Evolutionary conservation across 2,797 vertebrate species (phyloP).

Genomic region (Chaetodon trifasciatus): DNA sequence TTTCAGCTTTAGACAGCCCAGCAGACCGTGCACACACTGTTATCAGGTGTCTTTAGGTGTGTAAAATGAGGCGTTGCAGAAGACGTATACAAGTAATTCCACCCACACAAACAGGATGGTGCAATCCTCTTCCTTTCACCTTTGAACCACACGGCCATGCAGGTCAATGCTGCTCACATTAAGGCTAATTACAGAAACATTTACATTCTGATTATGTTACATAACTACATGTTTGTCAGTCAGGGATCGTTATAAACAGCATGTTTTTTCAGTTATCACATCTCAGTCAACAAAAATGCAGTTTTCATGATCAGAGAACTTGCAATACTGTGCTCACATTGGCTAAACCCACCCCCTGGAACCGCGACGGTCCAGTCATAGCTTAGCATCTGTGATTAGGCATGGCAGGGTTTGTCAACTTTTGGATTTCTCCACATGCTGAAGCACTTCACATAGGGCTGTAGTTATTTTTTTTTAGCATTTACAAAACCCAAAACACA

Average conservation of each 20-base stretch:
- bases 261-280: not conserved
- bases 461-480: not conserved
- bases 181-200: not conserved
- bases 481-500: not conserved
- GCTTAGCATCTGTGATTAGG: not conserved
- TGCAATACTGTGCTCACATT: not conserved
- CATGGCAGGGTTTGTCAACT: no score
- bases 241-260: not conserved
- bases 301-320: not conserved
- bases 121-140: not conserved
- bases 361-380: not conserved
- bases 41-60: not conserved
- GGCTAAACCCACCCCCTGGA: not conserved
- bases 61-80: not conserved
- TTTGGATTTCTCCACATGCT: not conserved
- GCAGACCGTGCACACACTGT: not conserved
- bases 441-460: not conserved
- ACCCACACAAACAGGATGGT: constrained; percentile 24
- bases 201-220: not conserved
- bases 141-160: not conserved
- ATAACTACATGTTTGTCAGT: not conserved
- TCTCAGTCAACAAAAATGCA: no score
- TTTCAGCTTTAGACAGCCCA: not conserved
- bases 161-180: not conserved
- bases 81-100: not conserved